Conservation (phyloP, 2,888 invertebrate genomes). For the Vannuccia rotundouncinata region DNA sequence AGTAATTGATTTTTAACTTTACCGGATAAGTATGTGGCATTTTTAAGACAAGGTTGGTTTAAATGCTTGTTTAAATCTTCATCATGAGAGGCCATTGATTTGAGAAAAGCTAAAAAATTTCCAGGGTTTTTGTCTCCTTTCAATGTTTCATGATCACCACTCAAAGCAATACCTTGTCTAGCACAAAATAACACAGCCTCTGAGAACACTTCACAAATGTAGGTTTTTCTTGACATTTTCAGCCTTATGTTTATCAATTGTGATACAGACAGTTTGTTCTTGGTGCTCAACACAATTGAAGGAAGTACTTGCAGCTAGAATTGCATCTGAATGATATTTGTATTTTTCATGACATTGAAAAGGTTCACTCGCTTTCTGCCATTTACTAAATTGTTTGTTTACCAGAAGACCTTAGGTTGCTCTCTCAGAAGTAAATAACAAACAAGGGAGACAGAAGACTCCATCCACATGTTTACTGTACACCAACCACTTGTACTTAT, state of each 20-base stretch:
- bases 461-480: background rate
- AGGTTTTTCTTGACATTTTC: slow-evolving; percentile 9
- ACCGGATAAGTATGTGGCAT: background rate
- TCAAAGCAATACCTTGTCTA: slow-evolving; percentile 15
- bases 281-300: slow-evolving; percentile 1
- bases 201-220: slow-evolving; percentile 9
- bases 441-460: background rate
- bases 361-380: slow-evolving; percentile 7
- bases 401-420: background rate
- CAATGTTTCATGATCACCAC: background rate
- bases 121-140: slow-evolving; percentile 3
- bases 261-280: slow-evolving; percentile 21
- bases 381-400: background rate
- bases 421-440: background rate
- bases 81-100: slow-evolving; percentile 11
- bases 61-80: slow-evolving; percentile 9
- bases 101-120: background rate
- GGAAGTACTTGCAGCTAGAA: background rate
- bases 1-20: background rate
- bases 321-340: background rate
- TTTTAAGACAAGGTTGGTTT: slow-evolving; percentile 7
- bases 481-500: background rate
- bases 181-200: slow-evolving; percentile 17
- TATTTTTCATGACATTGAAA: slow-evolving; percentile 14
- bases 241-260: slow-evolving; percentile 20